phyloP scores from a whole-genome alignment of 35 echinoderm and acorn worm genomes.

The Lytechinus pictus region DNA sequence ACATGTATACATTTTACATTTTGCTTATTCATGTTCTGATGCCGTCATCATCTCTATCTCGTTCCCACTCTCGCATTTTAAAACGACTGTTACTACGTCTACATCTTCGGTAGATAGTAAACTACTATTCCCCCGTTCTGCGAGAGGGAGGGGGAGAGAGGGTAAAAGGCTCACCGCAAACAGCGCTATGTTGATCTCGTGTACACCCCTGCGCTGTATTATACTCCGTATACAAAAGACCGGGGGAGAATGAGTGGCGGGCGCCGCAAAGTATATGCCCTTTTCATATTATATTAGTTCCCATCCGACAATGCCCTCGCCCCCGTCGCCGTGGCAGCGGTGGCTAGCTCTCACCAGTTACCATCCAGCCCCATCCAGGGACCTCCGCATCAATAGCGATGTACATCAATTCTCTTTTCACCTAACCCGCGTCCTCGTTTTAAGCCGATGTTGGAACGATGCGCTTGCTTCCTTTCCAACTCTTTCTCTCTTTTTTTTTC shows the following conservation, averaged over 20 bases:
- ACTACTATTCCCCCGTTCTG: neutral
- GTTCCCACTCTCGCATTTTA: neutral
- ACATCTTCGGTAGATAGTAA: neutral
- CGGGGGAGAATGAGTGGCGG: neutral
- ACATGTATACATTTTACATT: too few species aligned
- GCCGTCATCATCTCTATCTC: too few species aligned
- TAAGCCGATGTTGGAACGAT: slow-evolving; percentile 37
- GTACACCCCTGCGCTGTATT: neutral
- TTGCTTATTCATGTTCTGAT: too few species aligned
- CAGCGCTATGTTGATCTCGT: neutral
- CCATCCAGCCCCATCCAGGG: slow-evolving; percentile 51
- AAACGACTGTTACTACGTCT: neutral
- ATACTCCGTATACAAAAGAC: neutral
- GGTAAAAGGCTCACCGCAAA: neutral
- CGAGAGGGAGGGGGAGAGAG: neutral
- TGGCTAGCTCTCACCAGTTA: slow-evolving; percentile 2
- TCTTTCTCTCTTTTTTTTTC: neutral
- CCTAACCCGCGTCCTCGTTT: slow-evolving; percentile 24
- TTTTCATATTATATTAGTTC: slow-evolving; percentile 54
- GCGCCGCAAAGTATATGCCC: slow-evolving; percentile 41
- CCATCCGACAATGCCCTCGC: slow-evolving; percentile 28
- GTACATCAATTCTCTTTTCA: slow-evolving; percentile 55
- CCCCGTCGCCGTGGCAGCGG: slow-evolving; percentile 47
- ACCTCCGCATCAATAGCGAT: slow-evolving; percentile 37
- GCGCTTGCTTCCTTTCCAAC: slow-evolving; percentile 3